Percentiles rank a stretch among this genome's conserved stretches.
Evolutionary conservation across 1,140 invertebrate species (phyloP).

Genomic region (Ceratina japonica): DNA sequence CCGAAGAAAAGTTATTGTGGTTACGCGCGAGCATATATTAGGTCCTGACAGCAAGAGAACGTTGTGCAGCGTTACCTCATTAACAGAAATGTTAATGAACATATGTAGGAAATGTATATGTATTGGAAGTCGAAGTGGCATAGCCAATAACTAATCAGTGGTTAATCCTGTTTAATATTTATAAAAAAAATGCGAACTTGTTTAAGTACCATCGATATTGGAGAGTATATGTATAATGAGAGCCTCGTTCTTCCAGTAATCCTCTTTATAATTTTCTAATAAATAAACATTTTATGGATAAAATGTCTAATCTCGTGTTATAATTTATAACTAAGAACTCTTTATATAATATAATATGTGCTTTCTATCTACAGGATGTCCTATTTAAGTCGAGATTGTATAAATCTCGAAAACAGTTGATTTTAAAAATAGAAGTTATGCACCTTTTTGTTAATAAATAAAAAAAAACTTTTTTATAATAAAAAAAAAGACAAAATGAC

Average conservation of each 20-base stretch:
- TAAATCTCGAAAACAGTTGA: too few species aligned
- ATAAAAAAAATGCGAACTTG: conserved; percentile 3
- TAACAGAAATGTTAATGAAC: not conserved
- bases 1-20: not conserved
- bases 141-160: not conserved
- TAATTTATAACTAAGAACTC: too few species aligned
- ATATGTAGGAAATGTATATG: not conserved
- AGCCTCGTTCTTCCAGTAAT: not conserved
- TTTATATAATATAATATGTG: not conserved
- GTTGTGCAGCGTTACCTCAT: too few species aligned
- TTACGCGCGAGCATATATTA: not conserved
- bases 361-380: too few species aligned
- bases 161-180: not conserved
- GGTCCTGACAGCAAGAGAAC: too few species aligned
- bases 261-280: too few species aligned
- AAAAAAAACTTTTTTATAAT: too few species aligned
- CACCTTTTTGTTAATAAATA: too few species aligned
- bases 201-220: not conserved
- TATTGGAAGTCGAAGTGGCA: not conserved
- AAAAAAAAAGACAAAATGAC: too few species aligned
- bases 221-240: not conserved
- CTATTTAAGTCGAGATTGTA: too few species aligned
- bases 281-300: not conserved
- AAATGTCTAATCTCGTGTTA: not conserved
- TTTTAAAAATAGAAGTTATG: too few species aligned